Evolutionary conservation across 2,888 invertebrate genomes (phyloP).

Genomic region (Drosophila nr. fundita): DNA sequence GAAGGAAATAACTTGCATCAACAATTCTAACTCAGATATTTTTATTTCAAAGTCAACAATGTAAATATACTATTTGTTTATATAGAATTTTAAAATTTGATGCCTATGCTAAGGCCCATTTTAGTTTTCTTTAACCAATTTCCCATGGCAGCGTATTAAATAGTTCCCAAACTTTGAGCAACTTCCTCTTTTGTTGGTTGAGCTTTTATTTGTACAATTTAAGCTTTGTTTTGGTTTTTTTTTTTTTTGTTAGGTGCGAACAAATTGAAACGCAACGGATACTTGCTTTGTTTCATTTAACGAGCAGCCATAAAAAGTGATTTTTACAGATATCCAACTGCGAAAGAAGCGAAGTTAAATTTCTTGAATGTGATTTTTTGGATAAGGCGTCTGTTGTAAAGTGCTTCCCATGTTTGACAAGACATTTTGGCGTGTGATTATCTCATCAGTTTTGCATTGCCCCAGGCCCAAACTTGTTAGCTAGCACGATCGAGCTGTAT

Average conservation of each 20-base stretch:
- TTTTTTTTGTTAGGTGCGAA: slow-evolving; percentile 41
- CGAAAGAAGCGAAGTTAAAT: neutral
- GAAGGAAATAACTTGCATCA: neutral
- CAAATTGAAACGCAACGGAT: slow-evolving; percentile 24
- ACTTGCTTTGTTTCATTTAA: slow-evolving; percentile 37
- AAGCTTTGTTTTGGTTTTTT: neutral
- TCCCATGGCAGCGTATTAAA: slow-evolving; percentile 2
- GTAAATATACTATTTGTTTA: neutral
- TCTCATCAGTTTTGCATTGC: slow-evolving; percentile 68
- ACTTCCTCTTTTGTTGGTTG: neutral
- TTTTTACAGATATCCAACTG: slow-evolving; percentile 18
- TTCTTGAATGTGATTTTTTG: slow-evolving; percentile 22
- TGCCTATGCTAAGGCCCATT: neutral
- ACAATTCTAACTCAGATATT: neutral
- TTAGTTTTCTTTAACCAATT: neutral
- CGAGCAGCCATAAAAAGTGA: slow-evolving; percentile 2
- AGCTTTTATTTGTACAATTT: slow-evolving; percentile 22
- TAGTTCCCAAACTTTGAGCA: neutral
- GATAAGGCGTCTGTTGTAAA: slow-evolving; percentile 40
- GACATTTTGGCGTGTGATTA: slow-evolving; percentile 70
- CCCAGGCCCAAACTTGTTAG: slow-evolving; percentile 46
- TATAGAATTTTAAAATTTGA: neutral
- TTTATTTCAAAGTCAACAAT: neutral
- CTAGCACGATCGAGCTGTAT: slow-evolving; percentile 30
- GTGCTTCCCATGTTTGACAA: slow-evolving; percentile 68